A percentile compares a stretch with the other conserved stretches of the same genome.
These are phyloP conservation scores for Fragum whitleyi DNA, from an alignment of 2,888 invertebrate genomes.

Conservation along the genomic window DNA sequence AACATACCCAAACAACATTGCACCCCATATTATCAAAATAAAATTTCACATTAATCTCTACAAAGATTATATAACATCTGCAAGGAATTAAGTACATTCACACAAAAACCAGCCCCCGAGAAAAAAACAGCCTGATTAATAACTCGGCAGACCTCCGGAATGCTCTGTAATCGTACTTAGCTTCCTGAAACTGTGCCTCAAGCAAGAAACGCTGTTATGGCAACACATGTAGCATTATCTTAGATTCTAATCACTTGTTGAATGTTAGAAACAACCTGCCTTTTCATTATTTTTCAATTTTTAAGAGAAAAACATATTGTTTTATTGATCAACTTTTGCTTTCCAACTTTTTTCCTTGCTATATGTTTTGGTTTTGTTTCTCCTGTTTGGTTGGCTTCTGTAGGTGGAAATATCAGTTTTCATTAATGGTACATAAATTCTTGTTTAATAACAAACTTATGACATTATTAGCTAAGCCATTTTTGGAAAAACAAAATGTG, in stretches of 20 bases:
- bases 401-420: no score
- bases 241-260: conserved; percentile 22
- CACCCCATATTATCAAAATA: not conserved
- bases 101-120: not conserved
- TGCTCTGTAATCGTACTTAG: not conserved
- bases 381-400: no score
- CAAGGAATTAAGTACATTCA: conserved; percentile 1
- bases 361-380: no score
- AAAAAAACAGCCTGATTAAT: not conserved
- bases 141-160: not conserved
- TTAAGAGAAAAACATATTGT: no score
- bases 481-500: no score
- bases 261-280: conserved; percentile 23
- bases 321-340: no score
- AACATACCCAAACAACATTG: not conserved
- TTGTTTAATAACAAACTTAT: no score
- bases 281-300: not conserved
- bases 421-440: no score
- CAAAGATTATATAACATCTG: conserved; percentile 1
- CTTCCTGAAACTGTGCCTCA: not conserved
- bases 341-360: no score
- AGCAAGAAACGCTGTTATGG: conserved; percentile 8
- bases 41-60: not conserved
- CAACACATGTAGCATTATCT: conserved; percentile 22
- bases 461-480: no score